Percentiles rank a stretch among this genome's conserved stretches.
Conservation (phyloP, 2,113 vertebrate genomes). For the Hemicordylus capensis region DNA sequence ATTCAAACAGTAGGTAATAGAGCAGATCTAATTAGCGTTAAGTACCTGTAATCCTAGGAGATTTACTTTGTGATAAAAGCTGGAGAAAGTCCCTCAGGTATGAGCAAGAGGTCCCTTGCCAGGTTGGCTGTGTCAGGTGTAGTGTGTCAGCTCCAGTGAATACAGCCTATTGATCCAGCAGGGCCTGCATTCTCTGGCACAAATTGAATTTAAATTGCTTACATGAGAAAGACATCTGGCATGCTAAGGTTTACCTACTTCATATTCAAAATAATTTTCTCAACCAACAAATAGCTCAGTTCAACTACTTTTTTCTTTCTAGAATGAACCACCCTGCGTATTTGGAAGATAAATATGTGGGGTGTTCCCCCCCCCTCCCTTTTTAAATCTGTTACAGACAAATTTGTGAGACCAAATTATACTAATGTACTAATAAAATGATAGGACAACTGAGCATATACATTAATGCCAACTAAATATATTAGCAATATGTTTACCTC, state of each 20-base stretch:
- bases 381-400: slow-evolving; percentile 6
- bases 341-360: background rate
- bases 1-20: slow-evolving; percentile 84
- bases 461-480: slow-evolving; percentile 19
- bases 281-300: slow-evolving; percentile 36
- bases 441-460: background rate
- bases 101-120: slow-evolving; percentile 77
- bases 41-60: slow-evolving; percentile 96
- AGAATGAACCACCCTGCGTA: slow-evolving; percentile 38
- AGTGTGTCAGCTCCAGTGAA: slow-evolving; percentile 83
- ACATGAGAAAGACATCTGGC: slow-evolving; percentile 70
- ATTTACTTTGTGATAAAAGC: slow-evolving; percentile 85
- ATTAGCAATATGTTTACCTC: background rate
- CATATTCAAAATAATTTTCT: slow-evolving; percentile 63
- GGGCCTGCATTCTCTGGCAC: slow-evolving; percentile 71
- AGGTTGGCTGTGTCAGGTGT: slow-evolving; percentile 85
- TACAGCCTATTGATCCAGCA: slow-evolving; percentile 87
- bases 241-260: slow-evolving; percentile 77
- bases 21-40: slow-evolving; percentile 93
- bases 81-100: slow-evolving; percentile 85
- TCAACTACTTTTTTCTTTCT: slow-evolving; percentile 1
- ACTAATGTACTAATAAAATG: slow-evolving; percentile 25
- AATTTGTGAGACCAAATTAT: background rate
- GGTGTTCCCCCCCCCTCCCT: slow-evolving; percentile 1
- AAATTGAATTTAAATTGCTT: slow-evolving; percentile 82